These are phyloP conservation scores for Globia sparganii DNA, from an alignment of 2,888 invertebrate genomes.

Conservation along the genomic window DNA sequence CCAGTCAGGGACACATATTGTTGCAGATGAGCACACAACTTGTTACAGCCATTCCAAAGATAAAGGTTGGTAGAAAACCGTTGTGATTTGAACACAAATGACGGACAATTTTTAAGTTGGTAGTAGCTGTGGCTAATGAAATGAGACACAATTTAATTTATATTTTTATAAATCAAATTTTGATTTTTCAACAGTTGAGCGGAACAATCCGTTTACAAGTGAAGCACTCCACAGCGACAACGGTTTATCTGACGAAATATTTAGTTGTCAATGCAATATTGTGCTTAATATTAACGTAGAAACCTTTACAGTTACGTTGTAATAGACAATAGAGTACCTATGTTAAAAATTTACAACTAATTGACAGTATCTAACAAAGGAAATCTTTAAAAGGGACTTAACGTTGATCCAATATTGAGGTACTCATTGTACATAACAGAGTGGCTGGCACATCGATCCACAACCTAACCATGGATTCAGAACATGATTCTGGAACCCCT, in stretches of 20 bases:
- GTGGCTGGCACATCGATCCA: not conserved
- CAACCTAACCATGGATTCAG: not conserved
- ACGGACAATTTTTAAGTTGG: not conserved
- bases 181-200: no score
- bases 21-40: not conserved
- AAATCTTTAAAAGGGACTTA: not conserved
- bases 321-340: not conserved
- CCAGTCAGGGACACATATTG: constrained; percentile 3
- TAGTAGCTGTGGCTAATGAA: no score
- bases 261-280: not conserved
- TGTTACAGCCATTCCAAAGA: not conserved
- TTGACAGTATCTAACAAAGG: constrained; percentile 51
- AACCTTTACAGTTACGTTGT: not conserved
- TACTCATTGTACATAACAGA: not conserved
- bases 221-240: not conserved
- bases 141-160: no score
- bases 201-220: not conserved
- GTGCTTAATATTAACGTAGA: not conserved
- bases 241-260: not conserved
- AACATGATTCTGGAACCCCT: not conserved
- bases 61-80: no score
- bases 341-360: constrained; percentile 36
- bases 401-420: not conserved
- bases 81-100: not conserved
- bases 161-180: no score